phyloP scores from a whole-genome alignment of 2,888 invertebrate genomes.

The Nymphalis polychloros region DNA sequence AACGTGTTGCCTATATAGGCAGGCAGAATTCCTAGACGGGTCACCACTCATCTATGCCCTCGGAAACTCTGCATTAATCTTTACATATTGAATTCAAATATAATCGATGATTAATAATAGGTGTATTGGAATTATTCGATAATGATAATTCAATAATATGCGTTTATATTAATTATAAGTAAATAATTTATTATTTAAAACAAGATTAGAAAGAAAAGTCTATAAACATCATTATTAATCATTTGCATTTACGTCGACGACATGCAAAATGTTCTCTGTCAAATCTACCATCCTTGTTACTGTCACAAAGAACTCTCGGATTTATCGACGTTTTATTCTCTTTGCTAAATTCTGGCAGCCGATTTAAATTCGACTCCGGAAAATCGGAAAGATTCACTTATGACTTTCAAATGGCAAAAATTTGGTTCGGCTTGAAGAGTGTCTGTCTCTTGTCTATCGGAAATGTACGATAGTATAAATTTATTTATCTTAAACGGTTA shows the following conservation, averaged over 20 bases:
- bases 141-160: no score
- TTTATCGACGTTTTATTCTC: conserved; percentile 1
- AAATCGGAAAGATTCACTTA: conserved; percentile 7
- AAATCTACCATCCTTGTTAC: conserved; percentile 4
- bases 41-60: no score
- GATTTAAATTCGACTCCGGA: conserved; percentile 4
- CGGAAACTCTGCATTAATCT: no score
- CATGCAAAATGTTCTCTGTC: conserved; percentile 1
- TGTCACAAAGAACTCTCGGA: conserved; percentile 2
- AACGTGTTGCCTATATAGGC: no score
- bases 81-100: no score
- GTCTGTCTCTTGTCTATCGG: background rate
- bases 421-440: background rate
- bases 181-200: no score
- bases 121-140: no score
- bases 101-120: no score
- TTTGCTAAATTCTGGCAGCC: conserved; percentile 1
- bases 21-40: no score
- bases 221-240: no score
- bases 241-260: background rate
- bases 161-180: no score
- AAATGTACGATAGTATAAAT: background rate
- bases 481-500: background rate
- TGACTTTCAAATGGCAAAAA: background rate
- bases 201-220: no score